These are phyloP conservation scores for Orthosia cruda DNA, from an alignment of 2,888 invertebrate species.

Conservation along the genomic window DNA sequence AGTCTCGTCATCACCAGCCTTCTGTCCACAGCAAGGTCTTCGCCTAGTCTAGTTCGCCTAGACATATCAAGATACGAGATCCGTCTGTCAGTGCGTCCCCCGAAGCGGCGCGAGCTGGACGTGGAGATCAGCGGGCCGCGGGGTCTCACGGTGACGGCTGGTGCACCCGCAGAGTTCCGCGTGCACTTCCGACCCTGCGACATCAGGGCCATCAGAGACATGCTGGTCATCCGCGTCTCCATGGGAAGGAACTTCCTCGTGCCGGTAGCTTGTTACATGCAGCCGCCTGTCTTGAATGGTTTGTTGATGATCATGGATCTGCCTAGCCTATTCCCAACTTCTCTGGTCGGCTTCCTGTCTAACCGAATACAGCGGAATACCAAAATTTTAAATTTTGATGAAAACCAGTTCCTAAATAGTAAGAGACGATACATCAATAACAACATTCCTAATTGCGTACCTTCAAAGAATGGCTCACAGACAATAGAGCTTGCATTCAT, in stretches of 20 bases:
- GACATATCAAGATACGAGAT: constrained; percentile 80
- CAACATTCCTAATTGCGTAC: too few relatives aligned
- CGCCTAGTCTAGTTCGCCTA: constrained; percentile 83
- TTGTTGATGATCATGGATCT: neutral
- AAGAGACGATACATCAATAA: neutral
- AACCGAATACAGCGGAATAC: too few relatives aligned
- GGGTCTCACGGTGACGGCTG: constrained; percentile 79
- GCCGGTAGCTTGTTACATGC: constrained; percentile 82
- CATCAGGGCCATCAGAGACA: constrained; percentile 76
- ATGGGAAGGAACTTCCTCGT: constrained; percentile 62
- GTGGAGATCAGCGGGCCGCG: constrained; percentile 75
- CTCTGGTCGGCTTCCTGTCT: too few relatives aligned
- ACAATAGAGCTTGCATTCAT: too few relatives aligned
- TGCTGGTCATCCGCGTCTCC: constrained; percentile 77
- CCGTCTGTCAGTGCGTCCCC: constrained; percentile 81
- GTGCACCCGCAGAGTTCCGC: constrained; percentile 76
- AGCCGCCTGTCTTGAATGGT: constrained; percentile 78
- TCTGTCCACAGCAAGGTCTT: constrained; percentile 72
- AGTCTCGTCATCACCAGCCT: too few relatives aligned
- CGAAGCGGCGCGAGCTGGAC: constrained; percentile 74
- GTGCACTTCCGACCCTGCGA: constrained; percentile 79
- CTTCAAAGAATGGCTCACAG: too few relatives aligned
- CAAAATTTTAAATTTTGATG: too few relatives aligned
- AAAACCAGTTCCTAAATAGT: neutral
- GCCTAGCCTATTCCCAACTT: too few relatives aligned